Conservation (phyloP, 2,797 vertebrate genomes). For the Mormyrus proboscirostris region DNA sequence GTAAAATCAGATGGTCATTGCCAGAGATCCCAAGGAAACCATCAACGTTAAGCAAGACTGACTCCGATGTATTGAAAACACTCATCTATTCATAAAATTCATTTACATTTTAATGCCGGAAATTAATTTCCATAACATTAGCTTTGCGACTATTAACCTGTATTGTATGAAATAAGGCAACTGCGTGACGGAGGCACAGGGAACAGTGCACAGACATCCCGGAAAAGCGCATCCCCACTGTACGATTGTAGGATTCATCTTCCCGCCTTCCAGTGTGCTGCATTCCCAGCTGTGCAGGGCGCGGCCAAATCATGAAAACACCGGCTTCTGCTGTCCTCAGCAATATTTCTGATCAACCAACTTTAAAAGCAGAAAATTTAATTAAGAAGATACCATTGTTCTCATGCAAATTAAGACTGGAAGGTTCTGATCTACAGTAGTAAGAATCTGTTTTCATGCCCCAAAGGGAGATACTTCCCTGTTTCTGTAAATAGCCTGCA, state of each 20-base stretch:
- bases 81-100: background rate
- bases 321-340: background rate
- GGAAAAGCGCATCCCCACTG: background rate
- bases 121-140: constrained; percentile 2
- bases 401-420: background rate
- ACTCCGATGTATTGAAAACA: background rate
- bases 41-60: background rate
- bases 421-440: background rate
- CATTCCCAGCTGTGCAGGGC: background rate
- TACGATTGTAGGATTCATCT: background rate
- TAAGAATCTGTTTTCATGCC: background rate
- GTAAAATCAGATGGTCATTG: background rate
- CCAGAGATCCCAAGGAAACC: background rate
- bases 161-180: background rate
- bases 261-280: background rate
- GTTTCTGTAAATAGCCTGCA: background rate
- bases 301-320: background rate
- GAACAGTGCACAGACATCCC: background rate
- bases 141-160: background rate
- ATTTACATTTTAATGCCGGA: background rate
- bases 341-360: background rate
- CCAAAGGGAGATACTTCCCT: background rate
- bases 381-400: background rate
- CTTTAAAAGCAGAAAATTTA: background rate
- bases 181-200: background rate